Percentiles rank a stretch among this genome's conserved stretches.
Conservation (phyloP, 2,113 vertebrate genomes). For the Cathartes aura region DNA sequence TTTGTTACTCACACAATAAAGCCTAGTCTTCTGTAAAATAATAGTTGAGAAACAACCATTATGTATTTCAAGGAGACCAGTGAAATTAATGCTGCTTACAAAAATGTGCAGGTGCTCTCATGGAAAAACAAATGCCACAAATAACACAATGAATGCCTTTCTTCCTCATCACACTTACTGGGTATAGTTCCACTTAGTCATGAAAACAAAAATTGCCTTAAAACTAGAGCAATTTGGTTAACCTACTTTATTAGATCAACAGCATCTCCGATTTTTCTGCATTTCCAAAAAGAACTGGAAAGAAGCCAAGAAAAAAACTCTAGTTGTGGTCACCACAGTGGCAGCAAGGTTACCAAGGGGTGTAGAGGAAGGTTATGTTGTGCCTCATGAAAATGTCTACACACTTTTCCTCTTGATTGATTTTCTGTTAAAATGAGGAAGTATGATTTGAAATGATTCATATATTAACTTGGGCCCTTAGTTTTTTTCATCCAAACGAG, state of each 20-base stretch:
- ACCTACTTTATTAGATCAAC: background rate
- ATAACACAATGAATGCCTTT: background rate
- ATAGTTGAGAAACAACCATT: background rate
- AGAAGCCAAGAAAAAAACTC: background rate
- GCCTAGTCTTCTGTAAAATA: background rate
- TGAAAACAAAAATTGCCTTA: background rate
- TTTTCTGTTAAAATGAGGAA: slow-evolving; percentile 9
- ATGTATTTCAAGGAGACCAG: background rate
- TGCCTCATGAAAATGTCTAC: background rate
- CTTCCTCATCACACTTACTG: background rate
- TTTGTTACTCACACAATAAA: background rate
- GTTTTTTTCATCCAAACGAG: slow-evolving; percentile 6
- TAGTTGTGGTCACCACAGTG: background rate
- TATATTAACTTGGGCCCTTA: background rate
- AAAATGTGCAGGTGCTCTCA: rapidly evolving
- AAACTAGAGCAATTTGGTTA: background rate
- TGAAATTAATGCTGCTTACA: background rate
- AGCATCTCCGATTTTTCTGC: background rate
- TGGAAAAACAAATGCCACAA: background rate
- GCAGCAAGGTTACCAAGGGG: background rate
- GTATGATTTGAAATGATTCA: background rate
- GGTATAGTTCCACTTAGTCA: background rate
- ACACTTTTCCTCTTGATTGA: background rate
- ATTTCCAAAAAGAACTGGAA: background rate
- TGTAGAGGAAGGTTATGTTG: background rate